Evolutionary conservation across 2,113 vertebrate species (phyloP).

Genomic region (Cynopterus brachyotis): DNA sequence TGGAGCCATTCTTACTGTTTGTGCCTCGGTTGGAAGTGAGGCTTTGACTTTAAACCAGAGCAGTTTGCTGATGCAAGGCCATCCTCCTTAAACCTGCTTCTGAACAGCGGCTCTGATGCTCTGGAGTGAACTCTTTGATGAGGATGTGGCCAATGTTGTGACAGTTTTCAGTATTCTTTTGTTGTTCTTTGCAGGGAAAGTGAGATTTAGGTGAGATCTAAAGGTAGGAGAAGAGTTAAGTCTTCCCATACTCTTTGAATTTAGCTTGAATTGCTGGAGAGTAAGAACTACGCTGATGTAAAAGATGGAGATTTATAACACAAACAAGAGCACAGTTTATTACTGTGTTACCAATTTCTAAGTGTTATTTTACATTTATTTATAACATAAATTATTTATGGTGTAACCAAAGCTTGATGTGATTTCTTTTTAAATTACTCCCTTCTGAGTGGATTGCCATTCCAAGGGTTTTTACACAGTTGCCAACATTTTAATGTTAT

Average conservation of each 20-base stretch:
- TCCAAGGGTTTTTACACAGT: conserved; percentile 12
- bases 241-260: not conserved
- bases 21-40: not conserved
- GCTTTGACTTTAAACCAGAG: not conserved
- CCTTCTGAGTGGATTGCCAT: not conserved
- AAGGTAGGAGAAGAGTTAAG: not conserved
- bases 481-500: conserved; percentile 38
- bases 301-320: not conserved
- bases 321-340: not conserved
- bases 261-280: not conserved
- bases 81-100: not conserved
- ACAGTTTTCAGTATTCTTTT: not conserved
- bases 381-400: not conserved
- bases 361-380: not conserved
- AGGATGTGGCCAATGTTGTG: not conserved
- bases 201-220: not conserved
- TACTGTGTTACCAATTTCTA: not conserved
- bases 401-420: not conserved
- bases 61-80: not conserved
- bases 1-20: not conserved
- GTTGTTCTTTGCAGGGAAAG: not conserved
- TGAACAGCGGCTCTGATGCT: fast-evolving
- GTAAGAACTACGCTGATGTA: not conserved
- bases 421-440: not conserved
- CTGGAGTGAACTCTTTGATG: not conserved